These are phyloP conservation scores for Chelonus insularis DNA, from an alignment of 1,140 invertebrate species.

Conservation along the genomic window DNA sequence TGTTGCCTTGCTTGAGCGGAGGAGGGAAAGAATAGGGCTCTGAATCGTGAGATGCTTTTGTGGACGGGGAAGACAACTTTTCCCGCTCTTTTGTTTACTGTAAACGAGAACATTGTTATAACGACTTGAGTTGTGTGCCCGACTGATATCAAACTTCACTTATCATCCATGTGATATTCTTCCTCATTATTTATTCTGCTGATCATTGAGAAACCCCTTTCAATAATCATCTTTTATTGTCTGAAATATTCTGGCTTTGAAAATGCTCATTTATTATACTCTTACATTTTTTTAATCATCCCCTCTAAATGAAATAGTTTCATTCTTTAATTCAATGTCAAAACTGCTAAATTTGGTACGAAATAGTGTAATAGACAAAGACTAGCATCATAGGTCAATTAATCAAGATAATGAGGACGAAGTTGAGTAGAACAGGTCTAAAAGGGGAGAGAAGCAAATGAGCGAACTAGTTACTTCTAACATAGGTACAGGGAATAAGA, in stretches of 20 bases:
- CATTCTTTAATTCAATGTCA: no score
- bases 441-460: conserved; percentile 13
- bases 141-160: conserved; percentile 3
- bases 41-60: background rate
- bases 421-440: conserved; percentile 37
- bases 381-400: conserved; percentile 62
- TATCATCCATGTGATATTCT: conserved; percentile 6
- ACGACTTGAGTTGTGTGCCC: conserved; percentile 9
- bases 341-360: no score
- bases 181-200: background rate
- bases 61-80: conserved; percentile 33
- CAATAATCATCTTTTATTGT: no score
- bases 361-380: no score
- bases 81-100: conserved; percentile 51
- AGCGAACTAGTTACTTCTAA: background rate
- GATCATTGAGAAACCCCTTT: background rate
- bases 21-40: conserved; percentile 24
- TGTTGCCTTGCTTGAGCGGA: conserved; percentile 24
- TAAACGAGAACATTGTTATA: conserved; percentile 28
- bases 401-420: conserved; percentile 60
- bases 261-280: no score
- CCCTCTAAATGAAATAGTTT: no score
- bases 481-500: no score
- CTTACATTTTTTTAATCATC: no score
- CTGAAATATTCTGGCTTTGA: no score